phyloP scores from a whole-genome alignment of 2,113 vertebrate species.

The Hippocampus barbouri region DNA sequence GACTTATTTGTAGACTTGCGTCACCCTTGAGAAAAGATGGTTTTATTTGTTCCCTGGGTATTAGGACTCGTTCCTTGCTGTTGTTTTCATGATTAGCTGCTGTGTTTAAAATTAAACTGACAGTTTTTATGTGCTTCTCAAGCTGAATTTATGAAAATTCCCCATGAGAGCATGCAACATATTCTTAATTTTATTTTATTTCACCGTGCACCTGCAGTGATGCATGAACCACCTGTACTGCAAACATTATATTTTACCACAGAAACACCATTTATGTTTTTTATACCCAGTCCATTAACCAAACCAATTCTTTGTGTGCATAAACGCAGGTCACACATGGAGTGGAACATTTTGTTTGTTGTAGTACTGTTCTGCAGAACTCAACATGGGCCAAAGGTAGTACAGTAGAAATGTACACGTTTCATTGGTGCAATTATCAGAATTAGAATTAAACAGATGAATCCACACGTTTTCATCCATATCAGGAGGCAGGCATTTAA shows the following conservation, averaged over 20 bases:
- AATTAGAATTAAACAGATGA: too few species aligned
- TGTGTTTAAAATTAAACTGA: slow-evolving; percentile 55
- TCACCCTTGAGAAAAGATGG: slow-evolving; percentile 44
- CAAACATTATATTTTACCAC: background rate
- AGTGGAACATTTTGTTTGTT: background rate
- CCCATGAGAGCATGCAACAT: background rate
- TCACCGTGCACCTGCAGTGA: background rate
- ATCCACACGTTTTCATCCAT: too few species aligned
- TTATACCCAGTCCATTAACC: background rate
- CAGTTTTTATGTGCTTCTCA: slow-evolving; percentile 52
- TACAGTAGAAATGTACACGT: background rate
- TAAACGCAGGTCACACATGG: background rate
- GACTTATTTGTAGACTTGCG: slow-evolving; percentile 25
- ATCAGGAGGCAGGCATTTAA: too few species aligned
- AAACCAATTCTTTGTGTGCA: background rate
- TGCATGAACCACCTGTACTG: background rate
- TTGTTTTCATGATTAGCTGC: slow-evolving; percentile 60
- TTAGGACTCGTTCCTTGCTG: slow-evolving; percentile 30
- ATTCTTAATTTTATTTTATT: background rate
- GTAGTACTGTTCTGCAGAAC: background rate
- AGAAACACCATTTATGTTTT: background rate
- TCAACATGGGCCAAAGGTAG: background rate
- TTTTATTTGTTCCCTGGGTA: slow-evolving; percentile 52
- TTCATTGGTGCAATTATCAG: too few species aligned
- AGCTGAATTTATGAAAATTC: slow-evolving; percentile 32